Evolutionary conservation across 2,888 invertebrate genomes (phyloP).

Genomic region (Drosophila stalkeri): DNA sequence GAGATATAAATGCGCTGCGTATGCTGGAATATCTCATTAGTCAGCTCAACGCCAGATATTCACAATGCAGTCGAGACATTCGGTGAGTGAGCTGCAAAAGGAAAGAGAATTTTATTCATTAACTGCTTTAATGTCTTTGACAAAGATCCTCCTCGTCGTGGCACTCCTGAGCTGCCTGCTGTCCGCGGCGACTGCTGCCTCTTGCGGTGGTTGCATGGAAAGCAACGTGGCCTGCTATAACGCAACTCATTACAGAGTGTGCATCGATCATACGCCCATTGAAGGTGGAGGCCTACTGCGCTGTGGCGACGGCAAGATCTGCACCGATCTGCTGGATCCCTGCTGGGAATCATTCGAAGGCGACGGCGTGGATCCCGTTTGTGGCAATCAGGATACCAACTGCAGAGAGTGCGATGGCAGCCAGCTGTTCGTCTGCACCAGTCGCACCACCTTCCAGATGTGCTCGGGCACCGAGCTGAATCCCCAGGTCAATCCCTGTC

Average conservation of each 20-base stretch:
- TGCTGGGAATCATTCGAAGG: constrained; percentile 28
- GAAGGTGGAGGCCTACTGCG: not conserved
- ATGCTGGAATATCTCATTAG: constrained; percentile 32
- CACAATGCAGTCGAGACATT: constrained; percentile 45
- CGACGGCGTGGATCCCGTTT: constrained; percentile 24
- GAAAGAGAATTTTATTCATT: not conserved
- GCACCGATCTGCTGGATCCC: constrained; percentile 33
- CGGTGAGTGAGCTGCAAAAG: constrained; percentile 50
- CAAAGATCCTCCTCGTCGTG: constrained; percentile 36
- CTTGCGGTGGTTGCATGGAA: constrained; percentile 61
- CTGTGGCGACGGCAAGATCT: constrained; percentile 61
- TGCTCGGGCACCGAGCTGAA: constrained; percentile 51
- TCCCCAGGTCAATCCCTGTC: constrained; percentile 48
- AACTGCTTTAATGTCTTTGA: not conserved
- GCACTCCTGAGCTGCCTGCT: constrained; percentile 28
- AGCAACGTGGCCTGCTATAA: constrained; percentile 70
- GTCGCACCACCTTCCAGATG: constrained; percentile 65
- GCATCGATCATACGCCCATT: constrained; percentile 33
- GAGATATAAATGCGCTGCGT: constrained; percentile 52
- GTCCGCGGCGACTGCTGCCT: constrained; percentile 10
- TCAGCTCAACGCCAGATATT: constrained; percentile 22
- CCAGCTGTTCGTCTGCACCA: constrained; percentile 71
- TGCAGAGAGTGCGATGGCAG: constrained; percentile 63
- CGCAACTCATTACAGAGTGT: constrained; percentile 67
- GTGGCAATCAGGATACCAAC: not conserved